A percentile compares a stretch with the other conserved stretches of the same genome.
Evolutionary conservation across 2,888 invertebrate species (phyloP).

Genomic region (Calameuta idolon): DNA sequence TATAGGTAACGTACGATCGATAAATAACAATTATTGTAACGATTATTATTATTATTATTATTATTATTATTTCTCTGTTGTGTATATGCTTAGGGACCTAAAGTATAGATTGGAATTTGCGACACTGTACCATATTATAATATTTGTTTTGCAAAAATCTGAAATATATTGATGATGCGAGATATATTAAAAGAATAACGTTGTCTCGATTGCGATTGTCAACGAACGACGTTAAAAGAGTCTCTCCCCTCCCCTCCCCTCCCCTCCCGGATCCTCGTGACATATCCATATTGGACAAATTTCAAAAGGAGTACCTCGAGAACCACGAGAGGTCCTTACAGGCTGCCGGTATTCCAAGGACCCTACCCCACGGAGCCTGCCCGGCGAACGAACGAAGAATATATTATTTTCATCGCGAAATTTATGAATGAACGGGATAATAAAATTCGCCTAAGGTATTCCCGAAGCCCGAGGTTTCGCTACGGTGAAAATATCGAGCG

Average conservation of each 20-base stretch:
- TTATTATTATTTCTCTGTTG: slow-evolving; percentile 36
- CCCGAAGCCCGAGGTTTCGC: slow-evolving; percentile 37
- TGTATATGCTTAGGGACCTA: slow-evolving; percentile 40
- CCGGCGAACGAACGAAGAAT: slow-evolving; percentile 24
- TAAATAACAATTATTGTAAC: slow-evolving; percentile 15
- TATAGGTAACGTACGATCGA: neutral
- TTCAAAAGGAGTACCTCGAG: neutral
- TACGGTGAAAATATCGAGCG: slow-evolving; percentile 44
- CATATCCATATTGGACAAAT: neutral
- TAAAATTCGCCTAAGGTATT: slow-evolving; percentile 55
- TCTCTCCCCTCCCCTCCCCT: too few relatives aligned
- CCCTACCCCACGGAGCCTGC: too few relatives aligned
- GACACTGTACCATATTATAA: slow-evolving; percentile 51
- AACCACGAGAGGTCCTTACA: neutral
- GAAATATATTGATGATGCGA: slow-evolving; percentile 60
- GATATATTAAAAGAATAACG: slow-evolving; percentile 33
- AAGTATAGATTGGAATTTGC: slow-evolving; percentile 11
- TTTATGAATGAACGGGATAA: slow-evolving; percentile 63
- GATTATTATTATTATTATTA: slow-evolving; percentile 4
- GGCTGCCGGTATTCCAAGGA: too few relatives aligned
- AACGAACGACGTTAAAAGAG: neutral
- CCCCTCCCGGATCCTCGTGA: neutral
- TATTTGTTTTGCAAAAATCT: slow-evolving; percentile 59
- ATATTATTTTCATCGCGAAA: slow-evolving; percentile 60
- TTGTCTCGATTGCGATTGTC: slow-evolving; percentile 11